Base-by-base conservation (phyloP, 2,888 invertebrate genomes). In the Rapana venosa region DNA sequence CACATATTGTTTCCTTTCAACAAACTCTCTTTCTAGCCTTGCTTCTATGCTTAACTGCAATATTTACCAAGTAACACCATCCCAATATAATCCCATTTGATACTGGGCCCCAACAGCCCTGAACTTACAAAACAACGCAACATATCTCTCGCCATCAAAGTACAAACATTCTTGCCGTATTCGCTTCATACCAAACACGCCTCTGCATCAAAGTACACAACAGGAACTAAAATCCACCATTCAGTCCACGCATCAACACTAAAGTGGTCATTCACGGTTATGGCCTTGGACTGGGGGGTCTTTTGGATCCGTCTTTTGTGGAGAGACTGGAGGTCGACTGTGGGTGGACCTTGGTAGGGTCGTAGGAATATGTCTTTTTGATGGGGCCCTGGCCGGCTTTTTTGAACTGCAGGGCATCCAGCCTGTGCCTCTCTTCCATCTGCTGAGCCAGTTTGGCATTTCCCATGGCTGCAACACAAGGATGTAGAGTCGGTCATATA, bases 331-430 rank as follows among this genome's bases (percentile, higher is more conserved):
- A 2, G 35, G 79, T 77, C 13, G 20, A 66, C 30, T 79, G 77
- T 35, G 8, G 32, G 22, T 61, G 30, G 11, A 30, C 89, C 91
- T 94, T 94, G 32, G 94, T 95, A 2, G 99, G 98, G 96, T 99
- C 98, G 95, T 97, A 97, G 96, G 98, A 97, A 95, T 97, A 99
- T 0, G 99, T 99, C 96, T 98, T 98, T 74, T 97, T 97, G 84
- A 99, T 95, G 0, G 99, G 98, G 0, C 98, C 98, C 95, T 97
- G 97, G 22, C 98, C 99, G 0, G 98, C 98, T 95, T 97, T 97
- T 90, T 97, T 97, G 95, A 99, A 99, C 89, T 97, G 97, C 92
- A 98, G 96, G 93, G 97, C 97, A 96, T 99, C 98, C 92, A 98
- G 96, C 91, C 97, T 96, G 93, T 97, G 97, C 90, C 98, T 97